These are phyloP conservation scores for Columba livia DNA, from an alignment of 2,113 vertebrate species.

Conservation along the genomic window DNA sequence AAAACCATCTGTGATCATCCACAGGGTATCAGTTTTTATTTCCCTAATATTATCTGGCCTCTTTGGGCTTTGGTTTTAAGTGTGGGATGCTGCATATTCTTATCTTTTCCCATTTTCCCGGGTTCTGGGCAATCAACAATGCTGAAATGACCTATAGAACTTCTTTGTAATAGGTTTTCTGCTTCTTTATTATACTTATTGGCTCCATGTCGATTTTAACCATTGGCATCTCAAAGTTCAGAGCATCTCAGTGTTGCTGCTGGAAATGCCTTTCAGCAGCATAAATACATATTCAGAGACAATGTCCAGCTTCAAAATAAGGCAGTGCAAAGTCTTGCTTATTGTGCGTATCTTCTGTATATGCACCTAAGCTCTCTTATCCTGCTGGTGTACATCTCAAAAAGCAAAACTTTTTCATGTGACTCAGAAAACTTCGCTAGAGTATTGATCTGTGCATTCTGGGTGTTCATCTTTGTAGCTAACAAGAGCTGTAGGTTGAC, in stretches of 20 bases:
- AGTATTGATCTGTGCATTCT: not conserved
- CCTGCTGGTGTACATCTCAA: not conserved
- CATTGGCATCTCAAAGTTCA: not conserved
- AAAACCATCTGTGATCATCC: constrained; percentile 26
- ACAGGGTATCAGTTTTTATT: constrained; percentile 2
- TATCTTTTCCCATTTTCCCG: not conserved
- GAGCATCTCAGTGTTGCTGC: not conserved
- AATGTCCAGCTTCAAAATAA: not conserved
- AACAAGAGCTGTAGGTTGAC: not conserved
- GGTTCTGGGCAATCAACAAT: not conserved
- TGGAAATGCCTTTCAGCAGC: not conserved
- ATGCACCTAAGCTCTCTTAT: not conserved
- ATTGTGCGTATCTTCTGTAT: not conserved
- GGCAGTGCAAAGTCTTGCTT: not conserved
- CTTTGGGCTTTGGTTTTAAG: not conserved
- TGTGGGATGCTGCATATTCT: not conserved
- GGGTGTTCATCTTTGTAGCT: not conserved
- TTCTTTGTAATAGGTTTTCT: not conserved
- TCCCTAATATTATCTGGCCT: constrained; percentile 9
- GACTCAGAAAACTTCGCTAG: not conserved
- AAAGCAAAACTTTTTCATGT: not conserved
- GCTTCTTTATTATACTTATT: not conserved
- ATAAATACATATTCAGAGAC: not conserved
- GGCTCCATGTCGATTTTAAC: not conserved
- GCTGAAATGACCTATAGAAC: not conserved